Evolutionary conservation across 2,113 vertebrate genomes (phyloP).

Genomic region (Parotia lawesii): DNA sequence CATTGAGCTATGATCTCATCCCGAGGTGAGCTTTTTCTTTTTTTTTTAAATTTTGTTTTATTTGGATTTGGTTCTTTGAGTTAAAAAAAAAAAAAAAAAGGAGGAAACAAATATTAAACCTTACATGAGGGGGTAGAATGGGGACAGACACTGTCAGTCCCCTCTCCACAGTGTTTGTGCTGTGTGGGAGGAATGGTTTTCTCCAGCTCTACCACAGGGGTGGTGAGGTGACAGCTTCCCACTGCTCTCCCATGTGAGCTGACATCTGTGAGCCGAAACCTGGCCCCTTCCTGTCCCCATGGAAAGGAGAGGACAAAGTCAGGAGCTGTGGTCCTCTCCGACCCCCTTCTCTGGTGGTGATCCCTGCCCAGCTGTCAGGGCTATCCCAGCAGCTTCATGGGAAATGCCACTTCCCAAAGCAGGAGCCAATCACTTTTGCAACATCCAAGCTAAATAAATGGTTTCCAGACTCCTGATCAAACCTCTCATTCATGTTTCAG

Average conservation of each 20-base stretch:
- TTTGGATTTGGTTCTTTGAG: not conserved
- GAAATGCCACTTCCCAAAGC: conserved; percentile 42
- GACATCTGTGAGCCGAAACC: not conserved
- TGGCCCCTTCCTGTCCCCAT: not conserved
- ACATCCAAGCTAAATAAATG: conserved; percentile 32
- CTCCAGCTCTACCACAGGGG: not conserved
- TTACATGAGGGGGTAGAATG: not conserved
- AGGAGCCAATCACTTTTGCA: not conserved
- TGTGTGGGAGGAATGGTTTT: not conserved
- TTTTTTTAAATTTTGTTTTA: not conserved
- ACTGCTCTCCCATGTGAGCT: not conserved
- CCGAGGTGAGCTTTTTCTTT: not conserved
- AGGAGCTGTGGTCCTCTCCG: accelerated
- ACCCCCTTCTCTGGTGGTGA: not conserved
- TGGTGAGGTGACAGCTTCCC: not conserved
- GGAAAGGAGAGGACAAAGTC: not conserved
- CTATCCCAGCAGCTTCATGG: not conserved
- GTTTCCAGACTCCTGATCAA: conserved; percentile 26
- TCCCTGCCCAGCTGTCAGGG: not conserved
- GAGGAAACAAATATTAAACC: not conserved
- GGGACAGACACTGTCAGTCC: not conserved
- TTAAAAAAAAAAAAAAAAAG: not conserved
- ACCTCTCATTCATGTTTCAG: not conserved
- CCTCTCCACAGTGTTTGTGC: not conserved
- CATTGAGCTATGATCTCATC: conserved; percentile 39